These are phyloP conservation scores for Disparrhopalites patrizii DNA, from an alignment of 2,888 invertebrate genomes.

Conservation along the genomic window DNA sequence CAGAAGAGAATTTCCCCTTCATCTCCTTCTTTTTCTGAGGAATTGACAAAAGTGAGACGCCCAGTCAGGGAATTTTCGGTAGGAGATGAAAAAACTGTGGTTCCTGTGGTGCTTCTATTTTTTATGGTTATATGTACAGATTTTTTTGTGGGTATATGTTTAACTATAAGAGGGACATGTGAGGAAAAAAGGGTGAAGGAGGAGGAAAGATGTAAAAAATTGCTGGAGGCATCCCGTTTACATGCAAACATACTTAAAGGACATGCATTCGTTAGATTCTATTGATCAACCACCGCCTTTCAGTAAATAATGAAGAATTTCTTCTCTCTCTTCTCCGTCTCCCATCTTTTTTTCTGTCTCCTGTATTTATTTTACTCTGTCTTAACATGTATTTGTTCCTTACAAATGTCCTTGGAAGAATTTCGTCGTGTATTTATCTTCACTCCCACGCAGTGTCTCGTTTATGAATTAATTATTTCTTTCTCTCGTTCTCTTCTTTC, in stretches of 20 bases:
- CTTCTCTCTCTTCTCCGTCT: not conserved
- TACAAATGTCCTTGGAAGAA: too few relatives aligned
- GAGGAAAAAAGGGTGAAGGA: not conserved
- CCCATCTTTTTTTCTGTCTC: not conserved
- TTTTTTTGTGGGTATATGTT: not conserved
- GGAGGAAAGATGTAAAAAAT: not conserved
- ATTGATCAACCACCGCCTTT: constrained; percentile 8
- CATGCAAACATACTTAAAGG: constrained; percentile 17
- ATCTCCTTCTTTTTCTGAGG: not conserved
- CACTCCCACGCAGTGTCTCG: too few relatives aligned
- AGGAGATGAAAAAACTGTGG: too few relatives aligned
- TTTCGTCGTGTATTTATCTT: too few relatives aligned
- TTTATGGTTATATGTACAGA: too few relatives aligned
- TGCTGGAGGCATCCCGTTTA: constrained; percentile 4
- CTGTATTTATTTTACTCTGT: not conserved
- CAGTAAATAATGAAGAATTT: constrained; percentile 4
- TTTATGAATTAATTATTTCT: too few relatives aligned
- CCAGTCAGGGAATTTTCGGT: constrained; percentile 1
- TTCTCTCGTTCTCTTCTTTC: too few relatives aligned
- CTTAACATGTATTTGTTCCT: too few relatives aligned
- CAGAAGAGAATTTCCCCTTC: not conserved
- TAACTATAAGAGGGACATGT: not conserved
- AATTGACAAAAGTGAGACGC: constrained; percentile 1
- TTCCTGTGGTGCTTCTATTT: too few relatives aligned
- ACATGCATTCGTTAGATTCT: constrained; percentile 17